Evolutionary conservation across 1,140 invertebrate genomes (phyloP).

Genomic region (Halyomorpha halys): DNA sequence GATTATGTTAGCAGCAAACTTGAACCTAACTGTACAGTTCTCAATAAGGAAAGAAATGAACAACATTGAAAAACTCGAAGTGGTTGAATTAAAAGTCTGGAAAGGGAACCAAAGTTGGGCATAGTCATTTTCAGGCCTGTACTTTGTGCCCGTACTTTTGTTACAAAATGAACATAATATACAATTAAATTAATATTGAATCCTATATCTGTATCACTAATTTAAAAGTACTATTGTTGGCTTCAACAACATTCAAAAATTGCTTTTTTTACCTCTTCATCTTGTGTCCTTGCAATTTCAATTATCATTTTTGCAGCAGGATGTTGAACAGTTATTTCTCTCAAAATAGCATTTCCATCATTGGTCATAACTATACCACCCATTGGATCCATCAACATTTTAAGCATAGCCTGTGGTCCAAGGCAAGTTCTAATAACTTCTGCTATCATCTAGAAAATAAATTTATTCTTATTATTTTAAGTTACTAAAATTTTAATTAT

Average conservation of each 20-base stretch:
- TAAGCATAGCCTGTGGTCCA: slow-evolving; percentile 97
- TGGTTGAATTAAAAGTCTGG: too few relatives aligned
- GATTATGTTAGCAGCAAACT: too few relatives aligned
- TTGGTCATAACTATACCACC: slow-evolving; percentile 99
- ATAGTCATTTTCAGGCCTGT: too few relatives aligned
- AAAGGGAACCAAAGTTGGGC: too few relatives aligned
- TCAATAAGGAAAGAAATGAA: too few relatives aligned
- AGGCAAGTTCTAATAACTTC: slow-evolving; percentile 98
- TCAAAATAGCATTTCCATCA: slow-evolving; percentile 98
- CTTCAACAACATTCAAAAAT: not conserved
- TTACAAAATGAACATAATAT: too few relatives aligned
- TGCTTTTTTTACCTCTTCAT: slow-evolving; percentile 73
- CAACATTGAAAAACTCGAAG: too few relatives aligned
- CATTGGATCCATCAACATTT: slow-evolving; percentile 99
- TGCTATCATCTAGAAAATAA: slow-evolving; percentile 54
- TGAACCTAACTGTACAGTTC: too few relatives aligned
- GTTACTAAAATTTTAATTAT: not conserved
- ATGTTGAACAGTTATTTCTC: slow-evolving; percentile 98
- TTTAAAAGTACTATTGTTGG: too few relatives aligned
- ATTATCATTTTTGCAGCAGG: slow-evolving; percentile 99
- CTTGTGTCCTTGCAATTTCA: slow-evolving; percentile 97
- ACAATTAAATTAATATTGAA: too few relatives aligned
- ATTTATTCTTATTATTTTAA: not conserved
- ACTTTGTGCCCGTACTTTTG: too few relatives aligned
- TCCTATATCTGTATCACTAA: too few relatives aligned